These are phyloP conservation scores for Myopa testacea DNA, from an alignment of 2,888 invertebrate genomes.

Conservation along the genomic window DNA sequence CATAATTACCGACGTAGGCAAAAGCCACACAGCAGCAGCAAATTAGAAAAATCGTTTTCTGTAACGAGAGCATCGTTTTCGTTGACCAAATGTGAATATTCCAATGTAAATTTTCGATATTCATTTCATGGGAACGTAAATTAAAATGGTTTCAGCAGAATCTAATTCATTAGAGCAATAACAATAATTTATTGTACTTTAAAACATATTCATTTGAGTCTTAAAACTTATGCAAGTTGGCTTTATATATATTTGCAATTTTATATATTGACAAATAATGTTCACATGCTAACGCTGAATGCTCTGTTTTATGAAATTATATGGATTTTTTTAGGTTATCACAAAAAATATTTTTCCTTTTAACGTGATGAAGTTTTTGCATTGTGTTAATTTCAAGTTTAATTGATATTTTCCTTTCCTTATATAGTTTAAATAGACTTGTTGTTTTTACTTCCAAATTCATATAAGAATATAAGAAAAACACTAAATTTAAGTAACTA, in stretches of 20 bases:
- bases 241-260: too few relatives aligned
- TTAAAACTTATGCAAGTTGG: too few relatives aligned
- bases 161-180: too few relatives aligned
- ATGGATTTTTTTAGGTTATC: not conserved
- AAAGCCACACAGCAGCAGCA: constrained; percentile 40
- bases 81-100: not conserved
- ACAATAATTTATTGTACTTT: too few relatives aligned
- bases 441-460: not conserved
- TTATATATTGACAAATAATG: too few relatives aligned
- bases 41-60: constrained; percentile 29
- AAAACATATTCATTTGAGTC: too few relatives aligned
- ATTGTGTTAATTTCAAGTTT: not conserved
- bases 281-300: too few relatives aligned
- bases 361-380: not conserved
- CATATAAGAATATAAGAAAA: not conserved
- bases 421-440: not conserved
- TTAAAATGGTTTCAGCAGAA: too few relatives aligned
- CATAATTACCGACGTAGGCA: constrained; percentile 38
- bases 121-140: too few relatives aligned
- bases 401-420: not conserved
- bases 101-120: too few relatives aligned
- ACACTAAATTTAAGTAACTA: constrained; percentile 9
- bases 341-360: not conserved
- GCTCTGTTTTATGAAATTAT: not conserved
- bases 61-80: constrained; percentile 21